Percentiles rank a stretch among this genome's conserved stretches.
Evolutionary conservation across 2,113 vertebrate species (phyloP).

Genomic region (Sphaerodactylus townsendi): DNA sequence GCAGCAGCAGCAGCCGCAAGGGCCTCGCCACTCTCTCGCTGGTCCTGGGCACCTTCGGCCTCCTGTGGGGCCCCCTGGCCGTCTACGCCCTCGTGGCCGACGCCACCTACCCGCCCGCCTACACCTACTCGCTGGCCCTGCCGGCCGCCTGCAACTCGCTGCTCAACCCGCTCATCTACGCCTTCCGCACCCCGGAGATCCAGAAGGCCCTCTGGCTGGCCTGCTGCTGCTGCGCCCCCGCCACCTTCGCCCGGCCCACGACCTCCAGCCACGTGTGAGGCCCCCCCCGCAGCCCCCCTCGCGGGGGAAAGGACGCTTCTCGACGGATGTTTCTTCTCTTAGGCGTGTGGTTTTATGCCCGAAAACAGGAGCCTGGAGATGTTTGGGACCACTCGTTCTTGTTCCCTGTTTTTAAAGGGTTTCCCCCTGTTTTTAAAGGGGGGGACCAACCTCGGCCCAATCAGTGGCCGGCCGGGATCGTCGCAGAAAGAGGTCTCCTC

Average conservation of each 20-base stretch:
- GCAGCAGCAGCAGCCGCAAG: too few species aligned
- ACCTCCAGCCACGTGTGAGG: conserved; percentile 88
- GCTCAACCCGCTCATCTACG: conserved; percentile 91
- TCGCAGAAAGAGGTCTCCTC: conserved; percentile 3
- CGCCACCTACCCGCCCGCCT: conserved; percentile 83
- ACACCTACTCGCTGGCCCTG: conserved; percentile 87
- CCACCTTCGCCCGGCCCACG: conserved; percentile 83
- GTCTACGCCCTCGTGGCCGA: conserved; percentile 89
- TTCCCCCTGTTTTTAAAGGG: conserved; percentile 38
- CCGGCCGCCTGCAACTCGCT: conserved; percentile 88
- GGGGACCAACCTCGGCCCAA: background rate
- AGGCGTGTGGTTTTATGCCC: conserved; percentile 62
- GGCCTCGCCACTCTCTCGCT: conserved; percentile 90
- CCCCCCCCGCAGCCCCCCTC: too few species aligned
- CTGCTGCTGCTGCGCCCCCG: conserved; percentile 86
- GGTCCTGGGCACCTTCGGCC: conserved; percentile 88
- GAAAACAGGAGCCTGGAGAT: conserved; percentile 13
- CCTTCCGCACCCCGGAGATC: conserved; percentile 91
- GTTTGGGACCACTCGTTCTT: background rate
- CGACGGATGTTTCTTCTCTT: conserved; percentile 59
- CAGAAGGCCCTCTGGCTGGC: conserved; percentile 91
- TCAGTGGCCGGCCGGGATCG: background rate
- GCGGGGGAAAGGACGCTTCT: too few species aligned
- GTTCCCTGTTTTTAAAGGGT: too few species aligned
- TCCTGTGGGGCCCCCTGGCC: conserved; percentile 90